Base-by-base conservation (phyloP, 2,888 invertebrate genomes). In the Himalopsyche japonica region DNA sequence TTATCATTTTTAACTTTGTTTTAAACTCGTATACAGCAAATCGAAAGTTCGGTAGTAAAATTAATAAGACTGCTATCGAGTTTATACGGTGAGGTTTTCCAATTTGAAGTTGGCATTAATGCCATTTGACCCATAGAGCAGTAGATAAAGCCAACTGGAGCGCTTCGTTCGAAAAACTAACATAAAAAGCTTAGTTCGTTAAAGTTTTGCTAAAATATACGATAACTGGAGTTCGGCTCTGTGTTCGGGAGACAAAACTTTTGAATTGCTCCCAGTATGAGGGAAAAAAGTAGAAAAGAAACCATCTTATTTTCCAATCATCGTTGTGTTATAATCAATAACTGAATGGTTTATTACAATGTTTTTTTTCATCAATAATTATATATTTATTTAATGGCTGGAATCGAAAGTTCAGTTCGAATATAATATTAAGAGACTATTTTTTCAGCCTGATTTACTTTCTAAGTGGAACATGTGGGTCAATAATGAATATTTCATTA, bases 131-230 rank as follows among this genome's bases (percentile, higher is more conserved):
- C 82, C 82, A 79, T 27, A 57, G 57, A 57, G 57, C 57, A 57
- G 57, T 57, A 57, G 57, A 57, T 57, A 57, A 57, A 57, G 20
- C 57, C 57, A 57, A 57, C 57, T 6, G 57, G 10, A 57, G 57
- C 57, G 57, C 57, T 57, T 57, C 57, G 20, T 57, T 57, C 57
- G 79, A 84, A 86, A 86, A 86, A 86, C 85, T 86, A 86, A 82
- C 82, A 79, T 79, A 84, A 84, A 83, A 86, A 86, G 84, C 79
- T 82, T 79, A 86, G 77, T 84, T 82, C 80, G 86, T 84, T 84
- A 84, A 86, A 86, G 84, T 86, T 86, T 83, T 78, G 81, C 78
- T 84, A 82, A 82, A 86, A 86, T 84, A 86, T 86, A 86, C 81
- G 86, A 79, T 83, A 86, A 86, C 84, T 82, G 86, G 79, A 76